Base-by-base conservation (phyloP, 1,140 invertebrate species). In the Brachystomella parvula region DNA sequence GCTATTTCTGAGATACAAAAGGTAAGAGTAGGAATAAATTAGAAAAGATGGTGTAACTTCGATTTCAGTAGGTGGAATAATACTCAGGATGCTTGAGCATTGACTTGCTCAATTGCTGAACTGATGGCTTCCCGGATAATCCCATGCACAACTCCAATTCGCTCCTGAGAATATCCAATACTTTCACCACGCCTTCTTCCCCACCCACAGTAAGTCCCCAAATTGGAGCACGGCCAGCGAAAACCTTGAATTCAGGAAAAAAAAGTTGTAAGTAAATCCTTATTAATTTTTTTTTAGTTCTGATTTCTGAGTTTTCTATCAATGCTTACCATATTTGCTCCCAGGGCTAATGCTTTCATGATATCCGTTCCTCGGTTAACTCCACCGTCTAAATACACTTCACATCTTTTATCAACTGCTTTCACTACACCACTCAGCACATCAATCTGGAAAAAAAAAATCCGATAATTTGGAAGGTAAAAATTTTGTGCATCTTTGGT, bases 121-220 rank as follows among this genome's bases (percentile, higher is more conserved):
- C 24, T 12, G 15, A 17, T 9, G 49, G 49, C 21, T 26, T 53
- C 49, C 92, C 92, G 73, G 87, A 82, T 57, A 95, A 79, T 47
- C 84, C 86, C 75, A 96, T 83, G 0, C 89, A 80, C 57, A 83
- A 80, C 72, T 91, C 85, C 12, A 95, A 82, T 80, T 96, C 93
- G 32, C 82, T 83, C 69, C 80, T 82, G 6, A 95, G 76, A 64
- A 95, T 84, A 71, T 83, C 76, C 1, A 95, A 76, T 71, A 95
- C 82, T 60, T 82, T 78, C 67, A 81, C 82, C 0, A 89, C 92
- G 0, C 94, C 94, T 12, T 84, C 76, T 76, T 91, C 83, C 0
- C 93, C 92, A 63, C 82, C 82, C 64, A 86, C 83, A 21, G 88
- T 81, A 21, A 97, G 76, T 1, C 91, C 94, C 89, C 91, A 96